Evolutionary conservation across 2,888 invertebrate species (phyloP).

Genomic region (Xestia xanthographa): DNA sequence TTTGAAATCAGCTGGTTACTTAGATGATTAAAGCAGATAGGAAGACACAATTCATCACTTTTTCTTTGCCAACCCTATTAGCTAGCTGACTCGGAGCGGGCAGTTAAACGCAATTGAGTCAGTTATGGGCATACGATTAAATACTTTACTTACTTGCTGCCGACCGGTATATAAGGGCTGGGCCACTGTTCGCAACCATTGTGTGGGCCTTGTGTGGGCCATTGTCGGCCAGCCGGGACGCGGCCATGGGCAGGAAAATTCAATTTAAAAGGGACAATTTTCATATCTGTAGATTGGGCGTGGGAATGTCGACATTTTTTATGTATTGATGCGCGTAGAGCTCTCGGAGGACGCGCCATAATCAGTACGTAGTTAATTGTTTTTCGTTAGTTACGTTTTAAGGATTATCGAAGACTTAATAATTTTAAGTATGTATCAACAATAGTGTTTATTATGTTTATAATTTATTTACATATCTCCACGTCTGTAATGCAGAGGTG

Average conservation of each 20-base stretch:
- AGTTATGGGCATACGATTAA: conserved; percentile 67
- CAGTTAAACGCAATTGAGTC: conserved; percentile 67
- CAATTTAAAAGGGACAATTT: not conserved
- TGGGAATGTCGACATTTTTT: not conserved
- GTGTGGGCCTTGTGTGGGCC: not conserved
- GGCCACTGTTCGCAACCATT: not conserved
- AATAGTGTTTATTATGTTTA: not conserved
- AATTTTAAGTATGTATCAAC: not conserved
- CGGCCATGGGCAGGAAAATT: not conserved
- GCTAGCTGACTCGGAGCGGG: conserved; percentile 30
- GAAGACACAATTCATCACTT: too few species aligned
- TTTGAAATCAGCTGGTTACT: not conserved
- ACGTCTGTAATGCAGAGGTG: not conserved
- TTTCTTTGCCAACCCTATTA: conserved; percentile 44
- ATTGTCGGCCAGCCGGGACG: not conserved
- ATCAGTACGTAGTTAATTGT: not conserved
- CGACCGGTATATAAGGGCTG: conserved; percentile 37
- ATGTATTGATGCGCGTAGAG: not conserved
- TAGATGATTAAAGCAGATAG: not conserved
- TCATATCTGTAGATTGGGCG: not conserved
- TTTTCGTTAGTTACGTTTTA: not conserved
- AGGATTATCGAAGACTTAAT: not conserved
- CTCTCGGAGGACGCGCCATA: not conserved
- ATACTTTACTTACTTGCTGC: conserved; percentile 56
- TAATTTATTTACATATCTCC: not conserved